Evolutionary conservation across 2,888 invertebrate species (phyloP), one percentile per base, ranked within the genome.

Genomic region (Zonitis immaculata): DNA sequence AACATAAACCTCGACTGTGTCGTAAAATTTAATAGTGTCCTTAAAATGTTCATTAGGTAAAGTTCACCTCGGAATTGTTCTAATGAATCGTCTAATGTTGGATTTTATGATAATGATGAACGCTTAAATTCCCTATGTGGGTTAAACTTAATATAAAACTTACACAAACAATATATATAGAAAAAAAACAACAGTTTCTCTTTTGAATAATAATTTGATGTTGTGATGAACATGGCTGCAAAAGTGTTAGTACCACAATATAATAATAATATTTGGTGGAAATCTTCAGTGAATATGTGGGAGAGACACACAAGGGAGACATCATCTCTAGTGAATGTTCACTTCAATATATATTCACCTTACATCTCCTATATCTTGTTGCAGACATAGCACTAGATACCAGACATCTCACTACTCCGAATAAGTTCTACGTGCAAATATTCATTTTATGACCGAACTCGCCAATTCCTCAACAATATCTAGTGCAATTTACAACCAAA

Each of bases 1-100:
- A 32, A 44, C 49, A 51, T 51, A 51, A 51, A 55, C 42, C 55
- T 44, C 42, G 30, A 46, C 18, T 44, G 42, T 55, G 44, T 32
- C 57, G 53, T 58, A 60, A 60, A 60, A 49, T 51, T 54, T 54
- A 57, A 60, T 58, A 58, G 52, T 49, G 52, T 49, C 52, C 56
- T 57, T 58, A 57, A 52, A 60, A 57, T 43, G 49, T 56, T 54
- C 54, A 54, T 54, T 54, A 54, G 51, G 54, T 47, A 35, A 43
- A 54, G 44, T 51, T 51, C 54, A 32, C 32, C 32, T 14, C 22
- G 43, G 44, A 56, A 58, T 51, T 22, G 48, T 58, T 49, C 52
- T 56, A 58, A 58, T 58, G 58, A 58, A 58, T 56, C 53, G 56
- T 28, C 48, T 56, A 58, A 58, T 58, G 53, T 50, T 50, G 42